Percentiles rank a stretch among this genome's conserved stretches.
Conservation (phyloP, 2,888 invertebrate species). For the Darwinula stevensoni region DNA sequence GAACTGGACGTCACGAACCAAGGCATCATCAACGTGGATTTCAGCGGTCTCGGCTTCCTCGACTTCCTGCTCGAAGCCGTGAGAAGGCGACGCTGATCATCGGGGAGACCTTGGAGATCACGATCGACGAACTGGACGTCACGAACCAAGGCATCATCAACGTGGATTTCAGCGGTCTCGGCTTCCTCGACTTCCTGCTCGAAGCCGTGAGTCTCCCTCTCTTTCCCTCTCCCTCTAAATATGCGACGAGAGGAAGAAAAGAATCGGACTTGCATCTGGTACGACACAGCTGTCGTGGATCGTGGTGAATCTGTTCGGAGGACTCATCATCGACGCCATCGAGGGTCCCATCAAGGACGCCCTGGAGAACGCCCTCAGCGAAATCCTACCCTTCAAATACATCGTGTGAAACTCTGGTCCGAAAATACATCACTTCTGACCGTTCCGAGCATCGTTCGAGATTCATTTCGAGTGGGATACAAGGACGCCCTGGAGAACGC, state of each 20-base stretch:
- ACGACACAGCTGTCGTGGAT: neutral
- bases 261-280: neutral
- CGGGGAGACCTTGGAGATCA: neutral
- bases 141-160: neutral
- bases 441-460: no score
- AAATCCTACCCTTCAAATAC: neutral
- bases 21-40: neutral
- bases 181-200: constrained; percentile 1
- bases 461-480: no score
- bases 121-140: constrained; percentile 1
- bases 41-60: neutral
- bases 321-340: neutral
- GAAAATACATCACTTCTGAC: no score
- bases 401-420: neutral
- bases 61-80: neutral
- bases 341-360: neutral
- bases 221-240: no score
- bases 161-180: neutral
- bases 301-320: neutral
- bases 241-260: no score
- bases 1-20: neutral
- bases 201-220: neutral
- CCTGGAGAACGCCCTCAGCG: neutral
- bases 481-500: neutral
- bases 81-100: no score